These are phyloP conservation scores for Gymnocypris eckloni DNA, from an alignment of 2,797 vertebrate species.

Conservation along the genomic window DNA sequence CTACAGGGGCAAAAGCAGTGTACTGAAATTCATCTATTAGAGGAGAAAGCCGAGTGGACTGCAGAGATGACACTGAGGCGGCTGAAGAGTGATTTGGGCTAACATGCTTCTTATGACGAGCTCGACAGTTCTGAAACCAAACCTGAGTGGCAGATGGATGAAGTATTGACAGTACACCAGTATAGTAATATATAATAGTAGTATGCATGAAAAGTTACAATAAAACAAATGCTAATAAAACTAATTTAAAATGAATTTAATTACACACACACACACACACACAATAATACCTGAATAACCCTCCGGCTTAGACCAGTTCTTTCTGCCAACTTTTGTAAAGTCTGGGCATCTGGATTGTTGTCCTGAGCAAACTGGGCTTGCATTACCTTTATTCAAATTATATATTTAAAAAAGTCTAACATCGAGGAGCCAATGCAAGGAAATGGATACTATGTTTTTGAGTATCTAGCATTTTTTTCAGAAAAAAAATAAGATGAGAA, in stretches of 20 bases:
- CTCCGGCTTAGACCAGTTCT: constrained; percentile 94
- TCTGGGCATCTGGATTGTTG: constrained; percentile 94
- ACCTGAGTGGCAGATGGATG: constrained; percentile 77
- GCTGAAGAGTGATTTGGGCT: constrained; percentile 80
- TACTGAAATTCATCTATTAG: constrained; percentile 92
- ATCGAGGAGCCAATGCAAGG: background rate
- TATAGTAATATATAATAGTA: background rate
- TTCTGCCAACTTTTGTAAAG: constrained; percentile 91
- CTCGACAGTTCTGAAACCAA: constrained; percentile 98
- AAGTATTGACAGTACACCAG: background rate
- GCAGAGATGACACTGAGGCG: constrained; percentile 82
- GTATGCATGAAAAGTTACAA: background rate
- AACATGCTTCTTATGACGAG: constrained; percentile 96
- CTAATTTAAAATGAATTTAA: background rate
- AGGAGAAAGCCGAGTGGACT: constrained; percentile 84
- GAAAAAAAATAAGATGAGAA: background rate
- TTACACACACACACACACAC: too few relatives aligned
- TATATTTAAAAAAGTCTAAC: background rate
- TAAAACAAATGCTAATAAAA: background rate
- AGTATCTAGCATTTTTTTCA: background rate
- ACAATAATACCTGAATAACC: constrained; percentile 86
- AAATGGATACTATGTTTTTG: too few relatives aligned
- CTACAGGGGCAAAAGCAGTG: constrained; percentile 86
- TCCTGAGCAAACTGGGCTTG: constrained; percentile 93
- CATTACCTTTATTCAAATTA: constrained; percentile 82